Base-by-base conservation (phyloP, 2,888 invertebrate genomes). In the Hesperia comma region DNA sequence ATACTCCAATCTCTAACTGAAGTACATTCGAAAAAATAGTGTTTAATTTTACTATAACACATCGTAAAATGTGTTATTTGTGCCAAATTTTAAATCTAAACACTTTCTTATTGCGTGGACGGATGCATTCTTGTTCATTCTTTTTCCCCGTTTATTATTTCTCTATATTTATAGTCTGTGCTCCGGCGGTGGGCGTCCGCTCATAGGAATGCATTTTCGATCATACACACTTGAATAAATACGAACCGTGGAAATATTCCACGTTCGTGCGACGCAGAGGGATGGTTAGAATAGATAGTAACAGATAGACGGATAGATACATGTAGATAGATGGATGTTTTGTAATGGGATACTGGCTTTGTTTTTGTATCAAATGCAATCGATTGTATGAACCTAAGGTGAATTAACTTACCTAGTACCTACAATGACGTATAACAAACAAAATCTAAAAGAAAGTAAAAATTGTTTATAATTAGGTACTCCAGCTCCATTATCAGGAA, bases 221-320 rank as follows among this genome's bases (percentile, higher is more conserved):
- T 17, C 61, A 40, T 57, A 41, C 61, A 56, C 74, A 74, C 72
- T 74, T 74, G 74, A 68, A 69, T 72, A 68, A 73, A 74, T 69
- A 69, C 57, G 14, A 49, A 61, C 56, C 56, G 41, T 61, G 51
- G 54, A 72, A 67, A 63, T 64, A 68, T 71, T 70, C 69, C 61
- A 72, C 68, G 55, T 33, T 37, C 62, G 62, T 46, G 1, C 58
- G 33, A 33, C 41, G 26, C 17, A 32, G 17, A 63, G 55, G 43
- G 43, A 32, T 55, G 46, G 1, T 3, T 63, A 17, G 43, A 63
- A 55, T 63, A 33, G 33, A 63, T 62, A 49, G 49, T 49, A 19
- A 49, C 19, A 10, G 49, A 19, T 19, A 49, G 49, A 49, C 19
- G 10, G 49, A 17, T 49, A 19, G 49, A 6, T 49, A 49, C 49